These are phyloP conservation scores for Melanotaenia parkinsoni DNA, from an alignment of 2,797 vertebrate genomes.

Conservation along the genomic window DNA sequence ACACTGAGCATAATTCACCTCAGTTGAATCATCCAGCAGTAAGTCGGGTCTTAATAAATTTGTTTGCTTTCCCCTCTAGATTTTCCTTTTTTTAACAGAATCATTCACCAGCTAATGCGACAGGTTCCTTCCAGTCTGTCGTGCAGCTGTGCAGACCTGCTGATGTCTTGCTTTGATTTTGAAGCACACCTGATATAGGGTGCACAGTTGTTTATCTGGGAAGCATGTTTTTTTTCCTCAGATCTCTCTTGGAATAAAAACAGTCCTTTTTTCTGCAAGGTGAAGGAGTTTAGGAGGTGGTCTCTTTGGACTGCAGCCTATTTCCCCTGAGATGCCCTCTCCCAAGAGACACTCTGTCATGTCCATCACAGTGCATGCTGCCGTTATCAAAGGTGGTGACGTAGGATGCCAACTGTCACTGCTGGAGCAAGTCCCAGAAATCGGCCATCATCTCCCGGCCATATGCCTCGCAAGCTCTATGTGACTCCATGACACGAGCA, in stretches of 20 bases:
- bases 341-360: constrained; percentile 30
- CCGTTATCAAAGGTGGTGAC: constrained; percentile 77
- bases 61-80: constrained; percentile 23
- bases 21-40: constrained; percentile 27
- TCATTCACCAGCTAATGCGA: constrained; percentile 63
- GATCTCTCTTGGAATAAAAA: constrained; percentile 41
- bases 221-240: constrained; percentile 36
- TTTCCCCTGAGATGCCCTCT: constrained; percentile 39
- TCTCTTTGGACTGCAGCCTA: constrained; percentile 40
- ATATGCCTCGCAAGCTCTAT: constrained; percentile 65
- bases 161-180: constrained; percentile 46
- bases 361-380: constrained; percentile 58
- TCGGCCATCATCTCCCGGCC: constrained; percentile 66
- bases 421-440: constrained; percentile 80
- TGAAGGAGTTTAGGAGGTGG: constrained; percentile 27
- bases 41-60: constrained; percentile 45
- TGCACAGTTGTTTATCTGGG: constrained; percentile 41
- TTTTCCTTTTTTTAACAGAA: constrained; percentile 41
- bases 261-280: constrained; percentile 21
- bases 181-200: constrained; percentile 63
- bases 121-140: constrained; percentile 53
- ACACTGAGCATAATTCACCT: constrained; percentile 28
- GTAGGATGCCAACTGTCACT: constrained; percentile 78
- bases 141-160: constrained; percentile 61
- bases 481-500: constrained; percentile 62